Evolutionary conservation across 2,797 vertebrate species (phyloP).

Genomic region (Rousettus madagascariensis): DNA sequence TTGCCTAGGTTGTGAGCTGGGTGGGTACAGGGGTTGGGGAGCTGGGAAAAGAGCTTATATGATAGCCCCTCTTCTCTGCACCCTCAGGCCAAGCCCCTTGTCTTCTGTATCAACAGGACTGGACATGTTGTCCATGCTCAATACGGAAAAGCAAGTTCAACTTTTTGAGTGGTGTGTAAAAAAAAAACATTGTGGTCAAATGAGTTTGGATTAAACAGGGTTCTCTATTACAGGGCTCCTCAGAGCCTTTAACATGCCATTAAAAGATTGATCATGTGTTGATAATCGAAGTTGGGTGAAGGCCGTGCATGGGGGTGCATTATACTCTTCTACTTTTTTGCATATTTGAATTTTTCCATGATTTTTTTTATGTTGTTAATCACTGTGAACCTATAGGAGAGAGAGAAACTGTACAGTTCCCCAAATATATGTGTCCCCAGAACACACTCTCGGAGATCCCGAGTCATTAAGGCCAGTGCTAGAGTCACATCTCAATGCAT

Average conservation of each 20-base stretch:
- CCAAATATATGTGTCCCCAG: background rate
- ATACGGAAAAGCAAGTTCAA: background rate
- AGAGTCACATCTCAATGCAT: background rate
- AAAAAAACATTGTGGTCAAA: background rate
- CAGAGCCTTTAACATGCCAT: background rate
- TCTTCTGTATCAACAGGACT: background rate
- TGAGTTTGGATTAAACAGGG: background rate
- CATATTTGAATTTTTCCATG: background rate
- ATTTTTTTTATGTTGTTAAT: background rate
- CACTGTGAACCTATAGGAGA: background rate
- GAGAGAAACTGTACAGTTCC: background rate
- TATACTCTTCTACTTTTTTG: background rate
- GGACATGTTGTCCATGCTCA: background rate
- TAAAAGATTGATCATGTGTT: background rate
- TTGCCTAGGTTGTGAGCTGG: background rate
- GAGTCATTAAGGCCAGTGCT: background rate
- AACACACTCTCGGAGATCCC: background rate
- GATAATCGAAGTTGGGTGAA: background rate
- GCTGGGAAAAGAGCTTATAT: background rate
- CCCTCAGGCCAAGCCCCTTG: background rate
- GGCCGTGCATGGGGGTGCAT: fast-evolving
- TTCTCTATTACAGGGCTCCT: background rate
- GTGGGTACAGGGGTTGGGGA: background rate
- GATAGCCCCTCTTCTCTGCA: background rate
- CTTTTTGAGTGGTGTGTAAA: background rate